phyloP scores from a whole-genome alignment of 2,888 invertebrate species.

The Lissocephala sabroskyi region DNA sequence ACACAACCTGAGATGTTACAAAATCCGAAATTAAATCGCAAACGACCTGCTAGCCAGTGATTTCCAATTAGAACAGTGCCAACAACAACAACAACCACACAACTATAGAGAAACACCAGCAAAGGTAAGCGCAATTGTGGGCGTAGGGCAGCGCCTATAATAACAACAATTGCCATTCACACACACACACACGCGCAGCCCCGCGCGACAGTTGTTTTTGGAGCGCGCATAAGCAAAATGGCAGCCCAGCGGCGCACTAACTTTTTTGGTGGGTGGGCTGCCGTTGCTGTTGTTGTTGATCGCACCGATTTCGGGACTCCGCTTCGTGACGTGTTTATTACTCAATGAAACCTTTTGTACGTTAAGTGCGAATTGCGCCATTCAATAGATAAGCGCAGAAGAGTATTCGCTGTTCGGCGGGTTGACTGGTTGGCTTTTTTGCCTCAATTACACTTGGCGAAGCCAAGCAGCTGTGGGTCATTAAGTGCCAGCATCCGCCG shows the following conservation, averaged over 20 bases:
- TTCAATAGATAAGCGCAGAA: too few species aligned
- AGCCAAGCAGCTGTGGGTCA: too few species aligned
- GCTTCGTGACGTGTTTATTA: constrained; percentile 19
- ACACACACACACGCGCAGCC: not conserved
- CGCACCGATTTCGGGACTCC: not conserved
- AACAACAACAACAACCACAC: constrained; percentile 20
- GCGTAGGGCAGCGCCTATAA: constrained; percentile 24
- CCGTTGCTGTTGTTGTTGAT: not conserved
- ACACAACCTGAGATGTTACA: too few species aligned
- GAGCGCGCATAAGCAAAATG: constrained; percentile 52
- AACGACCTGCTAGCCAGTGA: too few species aligned
- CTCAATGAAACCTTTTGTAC: constrained; percentile 36
- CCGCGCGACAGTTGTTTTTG: constrained; percentile 38
- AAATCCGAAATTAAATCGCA: too few species aligned
- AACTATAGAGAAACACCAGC: constrained; percentile 14
- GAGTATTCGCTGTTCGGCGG: too few species aligned
- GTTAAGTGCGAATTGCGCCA: too few species aligned
- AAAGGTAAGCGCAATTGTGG: constrained; percentile 43
- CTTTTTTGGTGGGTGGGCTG: constrained; percentile 34
- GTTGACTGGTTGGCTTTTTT: too few species aligned
- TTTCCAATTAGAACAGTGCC: constrained; percentile 16
- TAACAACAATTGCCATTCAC: constrained; percentile 47
- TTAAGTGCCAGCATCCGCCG: too few species aligned
- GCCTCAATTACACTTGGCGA: too few species aligned
- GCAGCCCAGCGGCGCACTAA: constrained; percentile 38